Percentiles rank a stretch among this genome's conserved stretches.
Evolutionary conservation across 1,140 invertebrate species (phyloP).

Genomic region (Plectrocnemia conspersa): DNA sequence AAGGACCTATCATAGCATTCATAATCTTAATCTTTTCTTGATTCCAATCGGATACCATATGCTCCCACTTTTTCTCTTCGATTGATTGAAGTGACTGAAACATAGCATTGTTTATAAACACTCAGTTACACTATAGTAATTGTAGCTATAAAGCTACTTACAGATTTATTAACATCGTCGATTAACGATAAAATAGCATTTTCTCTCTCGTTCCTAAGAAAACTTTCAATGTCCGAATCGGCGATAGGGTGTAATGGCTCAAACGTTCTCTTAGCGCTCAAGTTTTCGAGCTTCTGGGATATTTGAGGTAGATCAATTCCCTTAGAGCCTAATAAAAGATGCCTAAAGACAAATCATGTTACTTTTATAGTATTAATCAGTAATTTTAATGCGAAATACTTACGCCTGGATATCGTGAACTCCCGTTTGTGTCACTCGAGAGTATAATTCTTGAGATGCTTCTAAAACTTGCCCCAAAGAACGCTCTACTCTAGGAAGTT

Average conservation of each 20-base stretch:
- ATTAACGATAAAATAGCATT: conserved; percentile 89
- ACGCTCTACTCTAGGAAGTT: conserved; percentile 81
- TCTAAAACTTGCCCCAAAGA: conserved; percentile 88
- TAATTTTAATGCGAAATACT: conserved; percentile 41
- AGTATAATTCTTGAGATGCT: conserved; percentile 85
- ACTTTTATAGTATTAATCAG: conserved; percentile 4
- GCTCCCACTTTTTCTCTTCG: conserved; percentile 73
- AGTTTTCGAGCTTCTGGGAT: conserved; percentile 81
- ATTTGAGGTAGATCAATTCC: conserved; percentile 91
- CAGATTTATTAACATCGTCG: conserved; percentile 80
- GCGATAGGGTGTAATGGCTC: conserved; percentile 84
- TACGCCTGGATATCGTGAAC: conserved; percentile 91
- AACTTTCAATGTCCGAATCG: conserved; percentile 85
- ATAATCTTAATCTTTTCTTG: conserved; percentile 83
- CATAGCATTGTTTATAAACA: background rate
- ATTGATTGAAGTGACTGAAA: conserved; percentile 61
- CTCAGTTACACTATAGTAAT: background rate
- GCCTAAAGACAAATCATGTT: conserved; percentile 54
- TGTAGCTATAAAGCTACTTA: conserved; percentile 55
- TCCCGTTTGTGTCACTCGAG: conserved; percentile 74
- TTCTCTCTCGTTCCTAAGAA: conserved; percentile 88
- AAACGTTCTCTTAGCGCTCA: conserved; percentile 79
- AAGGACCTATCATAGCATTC: conserved; percentile 80
- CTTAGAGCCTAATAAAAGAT: conserved; percentile 86
- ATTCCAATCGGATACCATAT: conserved; percentile 82